Evolutionary conservation across 2,888 invertebrate genomes (phyloP).

Genomic region (Alloscopus bannaensis): DNA sequence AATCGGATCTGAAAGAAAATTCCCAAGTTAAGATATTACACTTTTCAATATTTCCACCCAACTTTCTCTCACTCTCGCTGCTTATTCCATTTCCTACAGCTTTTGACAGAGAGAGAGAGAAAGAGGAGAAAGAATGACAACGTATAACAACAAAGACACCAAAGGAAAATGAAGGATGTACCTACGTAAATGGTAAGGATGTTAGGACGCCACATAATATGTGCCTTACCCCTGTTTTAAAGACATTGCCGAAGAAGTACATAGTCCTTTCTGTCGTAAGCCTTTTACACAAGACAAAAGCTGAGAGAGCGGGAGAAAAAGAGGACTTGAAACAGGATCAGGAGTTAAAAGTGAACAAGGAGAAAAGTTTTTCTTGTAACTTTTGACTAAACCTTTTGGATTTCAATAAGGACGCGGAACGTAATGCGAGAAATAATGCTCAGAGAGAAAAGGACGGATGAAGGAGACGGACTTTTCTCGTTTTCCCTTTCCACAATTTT

Average conservation of each 20-base stretch:
- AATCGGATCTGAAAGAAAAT: constrained; percentile 20
- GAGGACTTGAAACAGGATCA: background rate
- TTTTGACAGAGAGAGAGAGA: constrained; percentile 3
- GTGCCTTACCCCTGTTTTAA: no score
- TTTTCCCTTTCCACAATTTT: no score
- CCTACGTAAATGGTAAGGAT: no score
- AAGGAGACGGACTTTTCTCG: no score
- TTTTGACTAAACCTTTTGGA: constrained; percentile 35
- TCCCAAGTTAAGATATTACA: constrained; percentile 13
- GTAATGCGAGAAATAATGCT: constrained; percentile 4
- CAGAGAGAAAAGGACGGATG: background rate
- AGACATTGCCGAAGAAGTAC: no score
- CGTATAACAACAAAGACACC: background rate
- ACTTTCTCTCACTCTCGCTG: constrained; percentile 6
- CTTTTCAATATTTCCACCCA: constrained; percentile 16
- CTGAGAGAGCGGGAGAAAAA: background rate
- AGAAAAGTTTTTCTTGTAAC: constrained; percentile 32
- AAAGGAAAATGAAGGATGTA: constrained; percentile 4
- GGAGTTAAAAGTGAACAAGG: constrained; percentile 20
- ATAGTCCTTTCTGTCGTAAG: no score
- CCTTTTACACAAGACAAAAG: background rate
- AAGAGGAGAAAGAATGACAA: background rate
- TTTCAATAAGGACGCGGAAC: constrained; percentile 28
- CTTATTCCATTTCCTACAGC: no score
- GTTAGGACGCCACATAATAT: no score